These are phyloP conservation scores for Pycnomerus fuliginosus DNA, from an alignment of 2,888 invertebrate genomes.

Conservation along the genomic window DNA sequence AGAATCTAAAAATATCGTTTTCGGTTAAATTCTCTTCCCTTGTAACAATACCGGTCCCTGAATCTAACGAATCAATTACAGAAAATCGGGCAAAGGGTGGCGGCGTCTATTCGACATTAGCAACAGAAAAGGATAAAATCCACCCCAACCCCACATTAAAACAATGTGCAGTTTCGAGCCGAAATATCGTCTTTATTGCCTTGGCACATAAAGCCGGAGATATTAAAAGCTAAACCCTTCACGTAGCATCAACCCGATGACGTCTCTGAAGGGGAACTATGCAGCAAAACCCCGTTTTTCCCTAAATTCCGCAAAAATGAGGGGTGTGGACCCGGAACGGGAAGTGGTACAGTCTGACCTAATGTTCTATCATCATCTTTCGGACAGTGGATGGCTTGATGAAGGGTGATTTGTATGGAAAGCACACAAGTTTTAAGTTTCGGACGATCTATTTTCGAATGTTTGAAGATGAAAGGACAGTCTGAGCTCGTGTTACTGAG, in stretches of 20 bases:
- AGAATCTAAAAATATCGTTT: no score
- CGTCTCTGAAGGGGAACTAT: conserved; percentile 31
- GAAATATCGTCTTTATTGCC: conserved; percentile 14
- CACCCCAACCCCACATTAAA: conserved; percentile 20
- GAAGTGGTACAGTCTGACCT: conserved; percentile 49
- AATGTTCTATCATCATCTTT: conserved; percentile 45
- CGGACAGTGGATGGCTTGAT: no score
- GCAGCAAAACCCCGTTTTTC: conserved; percentile 44
- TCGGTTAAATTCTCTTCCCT: no score
- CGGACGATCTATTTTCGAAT: no score
- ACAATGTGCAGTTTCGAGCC: conserved; percentile 16
- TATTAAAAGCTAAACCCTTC: conserved; percentile 21
- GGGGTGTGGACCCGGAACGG: conserved; percentile 47
- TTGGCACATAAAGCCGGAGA: conserved; percentile 4
- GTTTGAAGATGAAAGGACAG: no score
- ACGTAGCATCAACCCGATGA: conserved; percentile 20
- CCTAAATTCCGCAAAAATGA: conserved; percentile 50
- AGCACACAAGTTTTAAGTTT: no score
- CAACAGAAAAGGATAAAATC: conserved; percentile 15
- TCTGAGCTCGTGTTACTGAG: no score
- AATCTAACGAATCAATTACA: conserved; percentile 26
- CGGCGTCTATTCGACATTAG: conserved; percentile 8
- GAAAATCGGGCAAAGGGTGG: conserved; percentile 22
- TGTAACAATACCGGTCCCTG: no score
- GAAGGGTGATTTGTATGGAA: no score